These are phyloP conservation scores for Trinorchestia longiramus DNA, from an alignment of 1,140 invertebrate genomes.

Conservation along the genomic window DNA sequence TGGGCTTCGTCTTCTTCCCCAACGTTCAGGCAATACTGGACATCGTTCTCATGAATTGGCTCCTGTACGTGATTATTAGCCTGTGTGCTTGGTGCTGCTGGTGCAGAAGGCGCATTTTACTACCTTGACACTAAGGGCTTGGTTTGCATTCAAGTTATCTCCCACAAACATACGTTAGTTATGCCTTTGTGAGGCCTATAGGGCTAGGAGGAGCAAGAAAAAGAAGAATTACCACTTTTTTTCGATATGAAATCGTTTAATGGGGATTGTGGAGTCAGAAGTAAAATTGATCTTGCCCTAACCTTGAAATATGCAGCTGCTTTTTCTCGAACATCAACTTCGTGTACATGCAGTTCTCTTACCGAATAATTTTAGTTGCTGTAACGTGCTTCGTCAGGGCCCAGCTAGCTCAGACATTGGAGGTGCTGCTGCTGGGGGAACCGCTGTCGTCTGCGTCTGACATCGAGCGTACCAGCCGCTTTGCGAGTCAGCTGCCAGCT, in stretches of 20 bases:
- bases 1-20: neutral
- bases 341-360: neutral
- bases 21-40: neutral
- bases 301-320: neutral
- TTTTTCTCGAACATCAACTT: neutral
- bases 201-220: neutral
- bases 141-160: neutral
- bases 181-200: neutral
- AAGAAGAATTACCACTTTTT: neutral
- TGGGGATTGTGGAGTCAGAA: neutral
- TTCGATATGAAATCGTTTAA: neutral
- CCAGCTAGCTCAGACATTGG: slow-evolving; percentile 87
- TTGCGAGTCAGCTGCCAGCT: slow-evolving; percentile 70
- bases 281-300: neutral
- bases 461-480: slow-evolving; percentile 67
- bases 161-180: neutral
- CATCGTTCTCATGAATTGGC: neutral
- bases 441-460: slow-evolving; percentile 18
- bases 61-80: neutral
- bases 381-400: slow-evolving; percentile 74
- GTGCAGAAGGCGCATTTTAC: neutral
- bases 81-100: neutral
- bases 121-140: neutral
- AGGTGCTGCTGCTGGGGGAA: slow-evolving; percentile 82
- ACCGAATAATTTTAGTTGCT: neutral